Base-by-base conservation (phyloP, 2,888 invertebrate species). In the Cephus runcator region DNA sequence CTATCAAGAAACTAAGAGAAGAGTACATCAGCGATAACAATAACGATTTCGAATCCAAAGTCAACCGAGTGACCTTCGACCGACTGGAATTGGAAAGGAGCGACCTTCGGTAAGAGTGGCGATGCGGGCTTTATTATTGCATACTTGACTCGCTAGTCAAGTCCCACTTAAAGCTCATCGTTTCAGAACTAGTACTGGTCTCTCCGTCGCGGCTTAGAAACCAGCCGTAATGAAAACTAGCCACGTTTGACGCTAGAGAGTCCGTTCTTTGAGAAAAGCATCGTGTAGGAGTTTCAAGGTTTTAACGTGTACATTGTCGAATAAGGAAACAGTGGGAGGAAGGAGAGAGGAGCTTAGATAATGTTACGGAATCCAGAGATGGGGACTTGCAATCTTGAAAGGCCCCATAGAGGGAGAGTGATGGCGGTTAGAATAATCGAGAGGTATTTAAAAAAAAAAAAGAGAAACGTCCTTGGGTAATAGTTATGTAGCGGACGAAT, bases 61-160 rank as follows among this genome's bases (percentile, higher is more conserved):
- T 78, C 77, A 79, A 79, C 76, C 35, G 79, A 80, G 84, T 30
- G 87, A 87, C 89, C 89, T 89, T 89, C 87, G 84, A 86, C 85
- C 82, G 81, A 82, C 81, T 83, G 83, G 84, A 87, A 88, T 89
- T 88, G 87, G 90, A 90, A 90, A 90, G 89, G 85, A 85, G 82
- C 87, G 88, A 86, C 90, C 91, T 90, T 90, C 89, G 81, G 87
- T 87, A 88, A 90, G 87, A 89, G 88, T 90, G 87, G 88, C 87
- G 87, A 85, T 86, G 88, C 88, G 83, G 85, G 81, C 84, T 56
- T 56, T 56, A 56, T 56, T 56, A 56, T 56, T 56, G 56, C 56
- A 56, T 56, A 56, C 56, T 56, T 56, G 56, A 56, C 56, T 56
- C 23, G 56, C 56, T 56, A 56, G 56, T 56, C 56, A 56, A 56